phyloP scores from a whole-genome alignment of 2,888 invertebrate species.

The Hypena proboscidalis region DNA sequence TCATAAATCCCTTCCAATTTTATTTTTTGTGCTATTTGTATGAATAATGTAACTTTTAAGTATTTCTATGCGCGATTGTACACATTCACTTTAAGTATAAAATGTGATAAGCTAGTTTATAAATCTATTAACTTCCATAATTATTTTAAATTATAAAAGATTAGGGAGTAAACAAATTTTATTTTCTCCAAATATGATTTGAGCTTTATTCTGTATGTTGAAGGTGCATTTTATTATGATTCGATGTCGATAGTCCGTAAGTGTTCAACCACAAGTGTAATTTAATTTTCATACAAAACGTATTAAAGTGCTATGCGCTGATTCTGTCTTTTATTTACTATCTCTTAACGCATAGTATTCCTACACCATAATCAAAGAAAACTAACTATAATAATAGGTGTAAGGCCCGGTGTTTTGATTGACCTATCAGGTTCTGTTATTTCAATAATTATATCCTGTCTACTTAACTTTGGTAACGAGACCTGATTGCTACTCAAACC shows the following conservation, averaged over 20 bases:
- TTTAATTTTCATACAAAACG: conserved; percentile 40
- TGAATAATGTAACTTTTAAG: too few relatives aligned
- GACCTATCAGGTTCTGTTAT: too few relatives aligned
- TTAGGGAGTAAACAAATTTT: conserved; percentile 19
- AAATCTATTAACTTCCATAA: conserved; percentile 5
- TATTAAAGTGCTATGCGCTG: conserved; percentile 25
- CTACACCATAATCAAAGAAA: too few relatives aligned
- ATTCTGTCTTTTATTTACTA: neutral
- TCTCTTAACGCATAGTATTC: neutral
- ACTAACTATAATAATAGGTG: too few relatives aligned
- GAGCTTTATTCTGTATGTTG: conserved; percentile 38
- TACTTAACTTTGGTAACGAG: too few relatives aligned
- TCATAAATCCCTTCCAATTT: too few relatives aligned
- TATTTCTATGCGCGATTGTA: conserved; percentile 5
- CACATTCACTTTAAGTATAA: conserved; percentile 16
- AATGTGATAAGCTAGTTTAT: conserved; percentile 31
- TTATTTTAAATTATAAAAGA: conserved; percentile 15
- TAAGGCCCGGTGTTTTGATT: too few relatives aligned
- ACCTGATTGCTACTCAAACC: too few relatives aligned
- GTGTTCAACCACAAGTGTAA: conserved; percentile 33
- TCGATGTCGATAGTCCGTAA: conserved; percentile 23
- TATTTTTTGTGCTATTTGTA: too few relatives aligned
- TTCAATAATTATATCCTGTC: too few relatives aligned
- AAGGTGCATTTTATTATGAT: conserved; percentile 43
- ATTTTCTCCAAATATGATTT: conserved; percentile 33